Evolutionary conservation across 2,113 vertebrate species (phyloP).

Genomic region (Desmodus rotundus): DNA sequence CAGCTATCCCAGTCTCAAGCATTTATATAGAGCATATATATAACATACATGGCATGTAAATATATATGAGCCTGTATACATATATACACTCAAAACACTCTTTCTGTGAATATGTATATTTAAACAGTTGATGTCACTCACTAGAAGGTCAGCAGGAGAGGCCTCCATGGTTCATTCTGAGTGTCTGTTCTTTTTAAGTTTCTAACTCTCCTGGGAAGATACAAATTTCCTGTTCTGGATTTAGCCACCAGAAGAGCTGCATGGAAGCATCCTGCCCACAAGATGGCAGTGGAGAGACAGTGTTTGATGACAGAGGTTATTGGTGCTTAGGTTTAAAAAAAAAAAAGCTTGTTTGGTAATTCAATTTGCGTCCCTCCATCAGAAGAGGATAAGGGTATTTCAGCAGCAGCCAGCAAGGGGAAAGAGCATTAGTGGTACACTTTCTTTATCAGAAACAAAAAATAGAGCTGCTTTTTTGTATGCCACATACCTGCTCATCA

Average conservation of each 20-base stretch:
- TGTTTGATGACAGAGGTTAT: neutral
- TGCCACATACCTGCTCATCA: neutral
- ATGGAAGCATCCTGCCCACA: conserved; percentile 57
- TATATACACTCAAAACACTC: neutral
- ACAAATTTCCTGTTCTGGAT: neutral
- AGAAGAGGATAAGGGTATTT: conserved; percentile 56
- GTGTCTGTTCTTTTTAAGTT: neutral
- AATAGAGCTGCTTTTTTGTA: neutral
- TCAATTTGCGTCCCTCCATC: conserved; percentile 65
- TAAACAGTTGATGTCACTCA: neutral
- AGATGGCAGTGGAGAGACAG: conserved; percentile 79
- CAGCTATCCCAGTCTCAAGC: too few species aligned
- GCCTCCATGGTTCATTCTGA: neutral
- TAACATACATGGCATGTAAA: neutral
- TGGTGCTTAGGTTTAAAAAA: neutral
- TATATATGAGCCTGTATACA: neutral
- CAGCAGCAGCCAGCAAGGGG: conserved; percentile 35
- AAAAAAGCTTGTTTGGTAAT: conserved; percentile 57
- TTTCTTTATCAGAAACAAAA: conserved; percentile 53
- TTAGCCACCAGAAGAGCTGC: neutral
- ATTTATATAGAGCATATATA: neutral
- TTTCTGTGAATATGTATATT: neutral
- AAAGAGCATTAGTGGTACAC: conserved; percentile 36
- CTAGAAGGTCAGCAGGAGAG: neutral
- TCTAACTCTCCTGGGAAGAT: neutral